Conservation (phyloP, 2,113 vertebrate genomes). For the Crypturellus undulatus region DNA sequence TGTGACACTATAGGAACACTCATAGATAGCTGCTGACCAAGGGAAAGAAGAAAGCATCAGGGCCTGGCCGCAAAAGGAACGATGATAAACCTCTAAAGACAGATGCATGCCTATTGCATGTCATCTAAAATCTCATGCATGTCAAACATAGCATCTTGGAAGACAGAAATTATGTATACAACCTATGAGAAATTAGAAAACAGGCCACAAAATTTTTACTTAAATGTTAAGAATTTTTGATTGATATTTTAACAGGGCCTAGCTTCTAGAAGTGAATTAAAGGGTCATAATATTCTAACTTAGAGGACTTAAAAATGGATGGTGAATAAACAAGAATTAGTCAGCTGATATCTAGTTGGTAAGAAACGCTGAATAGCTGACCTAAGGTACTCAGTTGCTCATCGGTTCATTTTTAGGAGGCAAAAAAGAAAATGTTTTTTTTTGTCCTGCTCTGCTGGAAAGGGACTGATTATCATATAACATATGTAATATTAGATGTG, state of each 20-base stretch:
- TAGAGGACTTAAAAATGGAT: background rate
- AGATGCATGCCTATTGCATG: accelerated
- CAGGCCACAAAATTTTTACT: background rate
- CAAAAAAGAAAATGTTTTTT: background rate
- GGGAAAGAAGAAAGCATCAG: background rate
- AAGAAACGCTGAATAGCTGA: background rate
- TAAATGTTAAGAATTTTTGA: background rate
- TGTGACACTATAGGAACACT: background rate
- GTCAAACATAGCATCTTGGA: background rate
- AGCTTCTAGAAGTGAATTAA: background rate
- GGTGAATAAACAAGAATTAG: background rate
- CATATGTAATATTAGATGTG: background rate
- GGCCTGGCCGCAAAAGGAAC: background rate
- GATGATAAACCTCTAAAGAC: background rate
- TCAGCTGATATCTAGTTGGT: background rate
- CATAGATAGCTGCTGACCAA: background rate
- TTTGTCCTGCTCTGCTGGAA: background rate
- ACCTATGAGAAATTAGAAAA: background rate
- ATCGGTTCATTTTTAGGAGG: background rate
- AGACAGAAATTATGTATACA: background rate
- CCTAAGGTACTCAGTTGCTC: background rate
- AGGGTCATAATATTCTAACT: background rate
- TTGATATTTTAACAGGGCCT: background rate
- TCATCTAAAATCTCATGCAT: background rate
- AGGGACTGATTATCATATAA: background rate